A percentile compares a stretch with the other conserved stretches of the same genome.
Evolutionary conservation across 2,797 vertebrate genomes (phyloP).

Genomic region (Pangasius djambal): DNA sequence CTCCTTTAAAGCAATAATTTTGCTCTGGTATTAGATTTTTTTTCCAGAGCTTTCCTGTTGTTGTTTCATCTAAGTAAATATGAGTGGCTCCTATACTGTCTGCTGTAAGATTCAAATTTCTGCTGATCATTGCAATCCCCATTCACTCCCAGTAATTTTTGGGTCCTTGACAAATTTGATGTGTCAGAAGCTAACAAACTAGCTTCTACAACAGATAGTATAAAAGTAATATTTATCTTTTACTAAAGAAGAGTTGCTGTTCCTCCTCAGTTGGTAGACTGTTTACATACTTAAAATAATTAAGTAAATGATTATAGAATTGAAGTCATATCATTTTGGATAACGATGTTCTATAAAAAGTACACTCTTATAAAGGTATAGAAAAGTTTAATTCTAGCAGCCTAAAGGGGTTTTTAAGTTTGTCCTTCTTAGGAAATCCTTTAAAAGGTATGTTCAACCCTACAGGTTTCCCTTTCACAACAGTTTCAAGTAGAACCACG

Average conservation of each 20-base stretch:
- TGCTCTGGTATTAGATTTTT: not conserved
- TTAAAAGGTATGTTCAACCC: not conserved
- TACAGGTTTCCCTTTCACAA: not conserved
- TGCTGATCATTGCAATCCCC: not conserved
- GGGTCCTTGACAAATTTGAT: not conserved
- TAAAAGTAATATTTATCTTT: not conserved
- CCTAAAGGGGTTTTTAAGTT: not conserved
- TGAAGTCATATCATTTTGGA: not conserved
- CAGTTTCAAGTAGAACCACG: not conserved
- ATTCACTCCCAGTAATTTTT: not conserved
- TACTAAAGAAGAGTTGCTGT: not conserved
- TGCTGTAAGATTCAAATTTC: not conserved
- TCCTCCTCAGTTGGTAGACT: not conserved
- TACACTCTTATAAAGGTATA: not conserved
- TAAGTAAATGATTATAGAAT: not conserved
- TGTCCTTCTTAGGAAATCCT: not conserved
- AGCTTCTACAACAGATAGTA: not conserved
- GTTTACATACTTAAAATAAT: not conserved
- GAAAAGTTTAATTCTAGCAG: not conserved
- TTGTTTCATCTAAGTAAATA: not conserved
- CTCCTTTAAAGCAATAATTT: constrained; percentile 1
- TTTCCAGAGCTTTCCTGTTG: not conserved
- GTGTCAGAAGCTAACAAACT: not conserved
- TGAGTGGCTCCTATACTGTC: not conserved
- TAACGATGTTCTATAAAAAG: not conserved